phyloP scores from a whole-genome alignment of 2,888 invertebrate species.

The Melanargia galathea region DNA sequence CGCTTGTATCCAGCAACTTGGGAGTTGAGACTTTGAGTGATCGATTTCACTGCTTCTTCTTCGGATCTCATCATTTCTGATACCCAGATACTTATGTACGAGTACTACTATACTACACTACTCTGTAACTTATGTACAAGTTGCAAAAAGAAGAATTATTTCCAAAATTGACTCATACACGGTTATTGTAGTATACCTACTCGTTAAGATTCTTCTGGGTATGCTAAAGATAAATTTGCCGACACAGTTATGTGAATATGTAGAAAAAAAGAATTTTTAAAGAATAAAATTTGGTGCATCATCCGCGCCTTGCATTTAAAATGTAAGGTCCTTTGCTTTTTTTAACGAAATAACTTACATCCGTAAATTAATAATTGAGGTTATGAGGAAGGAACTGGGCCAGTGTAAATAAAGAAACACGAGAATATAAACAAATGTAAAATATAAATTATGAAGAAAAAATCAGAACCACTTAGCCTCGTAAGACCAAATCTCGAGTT shows the following conservation, averaged over 20 bases:
- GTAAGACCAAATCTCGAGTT: conserved; percentile 40
- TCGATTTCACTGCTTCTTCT: no score
- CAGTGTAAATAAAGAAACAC: conserved; percentile 32
- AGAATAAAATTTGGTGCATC: neutral
- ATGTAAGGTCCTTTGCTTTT: neutral
- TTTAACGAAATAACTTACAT: conserved; percentile 21
- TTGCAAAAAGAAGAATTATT: no score
- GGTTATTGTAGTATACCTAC: neutral
- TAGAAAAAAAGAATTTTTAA: neutral
- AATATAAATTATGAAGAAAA: conserved; percentile 38
- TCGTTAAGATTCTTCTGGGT: neutral
- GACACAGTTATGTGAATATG: neutral
- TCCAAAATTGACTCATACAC: neutral
- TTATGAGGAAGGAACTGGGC: conserved; percentile 27
- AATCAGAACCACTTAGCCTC: conserved; percentile 42
- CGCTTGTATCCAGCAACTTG: no score
- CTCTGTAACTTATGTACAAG: no score
- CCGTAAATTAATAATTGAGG: conserved; percentile 29
- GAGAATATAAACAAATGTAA: conserved; percentile 24
- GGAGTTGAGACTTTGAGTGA: no score
- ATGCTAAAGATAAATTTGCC: neutral
- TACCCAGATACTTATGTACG: no score
- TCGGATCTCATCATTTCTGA: no score
- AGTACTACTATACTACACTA: no score
- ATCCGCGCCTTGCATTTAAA: neutral